Conservation (phyloP, 2,888 invertebrate species). For the Griposia aprilina region DNA sequence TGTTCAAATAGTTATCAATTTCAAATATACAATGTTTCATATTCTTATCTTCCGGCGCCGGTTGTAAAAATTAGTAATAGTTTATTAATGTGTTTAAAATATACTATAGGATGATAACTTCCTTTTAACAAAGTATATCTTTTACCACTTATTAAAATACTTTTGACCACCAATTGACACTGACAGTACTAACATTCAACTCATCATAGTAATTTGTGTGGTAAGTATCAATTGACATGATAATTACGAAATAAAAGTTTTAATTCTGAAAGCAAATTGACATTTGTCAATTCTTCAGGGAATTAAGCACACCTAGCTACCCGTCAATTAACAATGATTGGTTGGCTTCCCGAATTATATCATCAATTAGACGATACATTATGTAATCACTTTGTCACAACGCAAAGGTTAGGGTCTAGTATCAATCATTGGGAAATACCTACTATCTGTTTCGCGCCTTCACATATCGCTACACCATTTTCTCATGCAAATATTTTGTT, state of each 20-base stretch:
- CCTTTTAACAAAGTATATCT: neutral
- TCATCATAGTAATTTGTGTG: neutral
- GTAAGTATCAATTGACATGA: neutral
- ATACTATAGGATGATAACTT: neutral
- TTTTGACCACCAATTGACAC: neutral
- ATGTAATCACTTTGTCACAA: conserved; percentile 17
- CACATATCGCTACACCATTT: conserved; percentile 17
- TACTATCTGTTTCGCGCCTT: conserved; percentile 5
- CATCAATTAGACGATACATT: conserved; percentile 33
- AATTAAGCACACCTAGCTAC: conserved; percentile 29
- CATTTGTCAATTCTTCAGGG: conserved; percentile 37
- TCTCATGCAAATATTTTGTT: conserved; percentile 10
- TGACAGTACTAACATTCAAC: neutral
- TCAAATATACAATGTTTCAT: conserved; percentile 21
- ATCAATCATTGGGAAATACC: conserved; percentile 29
- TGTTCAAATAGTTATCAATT: conserved; percentile 27
- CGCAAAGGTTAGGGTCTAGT: conserved; percentile 22
- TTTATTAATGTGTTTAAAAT: conserved; percentile 10
- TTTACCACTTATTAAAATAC: neutral
- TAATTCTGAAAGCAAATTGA: conserved; percentile 23
- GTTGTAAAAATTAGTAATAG: conserved; percentile 7
- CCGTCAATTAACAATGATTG: conserved; percentile 52
- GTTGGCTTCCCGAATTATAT: conserved; percentile 26
- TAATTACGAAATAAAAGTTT: conserved; percentile 7
- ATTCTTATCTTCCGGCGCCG: conserved; percentile 18